Evolutionary conservation across 2,888 invertebrate genomes (phyloP).

Genomic region (Apomyelois bistriatella): DNA sequence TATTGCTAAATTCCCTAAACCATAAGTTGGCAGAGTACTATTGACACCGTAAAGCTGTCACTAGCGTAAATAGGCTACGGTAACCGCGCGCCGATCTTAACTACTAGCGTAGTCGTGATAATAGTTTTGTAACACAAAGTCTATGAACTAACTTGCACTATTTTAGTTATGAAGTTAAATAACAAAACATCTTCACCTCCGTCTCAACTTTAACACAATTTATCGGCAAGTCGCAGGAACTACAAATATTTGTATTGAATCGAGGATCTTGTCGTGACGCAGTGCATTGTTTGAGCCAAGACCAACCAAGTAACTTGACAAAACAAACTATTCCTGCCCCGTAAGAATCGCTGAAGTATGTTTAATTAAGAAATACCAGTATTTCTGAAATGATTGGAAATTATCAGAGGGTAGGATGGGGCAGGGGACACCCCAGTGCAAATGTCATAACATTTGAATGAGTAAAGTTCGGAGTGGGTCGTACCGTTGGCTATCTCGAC

Average conservation of each 20-base stretch:
- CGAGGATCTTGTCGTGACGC: neutral
- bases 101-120: too few species aligned
- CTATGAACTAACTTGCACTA: too few species aligned
- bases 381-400: neutral
- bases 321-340: neutral
- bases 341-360: neutral
- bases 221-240: slow-evolving; percentile 25
- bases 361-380: slow-evolving; percentile 42
- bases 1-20: too few species aligned
- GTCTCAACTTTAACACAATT: neutral
- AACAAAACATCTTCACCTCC: too few species aligned
- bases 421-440: neutral
- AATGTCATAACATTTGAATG: neutral
- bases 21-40: too few species aligned
- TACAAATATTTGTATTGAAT: neutral
- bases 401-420: neutral
- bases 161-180: too few species aligned
- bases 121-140: too few species aligned
- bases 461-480: neutral
- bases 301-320: neutral
- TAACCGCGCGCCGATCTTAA: too few species aligned
- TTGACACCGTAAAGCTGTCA: too few species aligned
- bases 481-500: neutral
- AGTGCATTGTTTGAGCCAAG: neutral
- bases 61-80: too few species aligned